Percentiles rank a stretch among this genome's conserved stretches.
Evolutionary conservation across 2,888 invertebrate genomes (phyloP).

Genomic region (Aspidiotus rigidus): DNA sequence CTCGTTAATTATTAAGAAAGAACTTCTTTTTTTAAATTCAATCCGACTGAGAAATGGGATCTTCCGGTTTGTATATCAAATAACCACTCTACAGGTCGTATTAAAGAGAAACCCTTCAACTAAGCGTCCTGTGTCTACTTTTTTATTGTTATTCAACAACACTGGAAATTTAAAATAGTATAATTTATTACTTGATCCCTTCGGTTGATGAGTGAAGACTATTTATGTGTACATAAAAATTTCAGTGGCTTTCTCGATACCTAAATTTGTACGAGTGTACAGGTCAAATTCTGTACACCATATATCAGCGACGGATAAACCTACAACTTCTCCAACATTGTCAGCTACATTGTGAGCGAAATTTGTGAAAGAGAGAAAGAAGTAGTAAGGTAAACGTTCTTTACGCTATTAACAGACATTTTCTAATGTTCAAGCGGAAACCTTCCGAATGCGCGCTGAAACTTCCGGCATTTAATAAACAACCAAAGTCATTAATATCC

Average conservation of each 20-base stretch:
- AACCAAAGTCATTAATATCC: slow-evolving; percentile 30
- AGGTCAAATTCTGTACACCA: no score
- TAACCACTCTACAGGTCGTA: no score
- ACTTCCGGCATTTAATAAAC: slow-evolving; percentile 27
- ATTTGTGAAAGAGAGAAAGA: neutral
- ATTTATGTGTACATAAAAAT: slow-evolving; percentile 20
- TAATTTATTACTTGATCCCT: neutral
- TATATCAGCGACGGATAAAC: no score
- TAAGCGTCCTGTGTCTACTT: no score
- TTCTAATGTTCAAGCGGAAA: slow-evolving; percentile 12
- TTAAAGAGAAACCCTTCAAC: no score
- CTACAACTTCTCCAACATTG: no score
- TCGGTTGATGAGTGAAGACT: neutral
- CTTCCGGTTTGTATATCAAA: no score
- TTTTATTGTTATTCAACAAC: no score
- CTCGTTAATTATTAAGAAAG: neutral
- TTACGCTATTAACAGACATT: slow-evolving; percentile 10
- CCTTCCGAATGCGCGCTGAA: slow-evolving; percentile 15
- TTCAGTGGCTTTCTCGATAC: slow-evolving; percentile 8
- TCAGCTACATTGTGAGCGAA: no score
- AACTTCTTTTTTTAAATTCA: no score
- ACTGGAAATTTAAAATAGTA: neutral
- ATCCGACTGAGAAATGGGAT: no score
- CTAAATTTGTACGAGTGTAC: no score
- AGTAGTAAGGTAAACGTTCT: slow-evolving; percentile 15